These are phyloP conservation scores for Gonioctena quinquepunctata DNA, from an alignment of 1,140 invertebrate species.

Conservation along the genomic window DNA sequence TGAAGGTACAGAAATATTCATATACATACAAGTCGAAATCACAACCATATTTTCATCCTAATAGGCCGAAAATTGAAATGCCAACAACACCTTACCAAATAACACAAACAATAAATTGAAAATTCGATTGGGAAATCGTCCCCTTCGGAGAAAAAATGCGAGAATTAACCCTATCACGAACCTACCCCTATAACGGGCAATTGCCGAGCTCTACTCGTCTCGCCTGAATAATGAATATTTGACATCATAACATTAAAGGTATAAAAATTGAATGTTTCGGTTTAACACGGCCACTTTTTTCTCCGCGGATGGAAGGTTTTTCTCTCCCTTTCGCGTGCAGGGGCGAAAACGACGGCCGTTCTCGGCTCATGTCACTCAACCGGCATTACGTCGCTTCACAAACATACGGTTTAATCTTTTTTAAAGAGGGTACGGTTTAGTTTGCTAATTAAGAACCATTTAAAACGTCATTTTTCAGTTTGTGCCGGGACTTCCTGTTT, in stretches of 20 bases:
- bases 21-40: no score
- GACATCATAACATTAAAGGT: slow-evolving; percentile 41
- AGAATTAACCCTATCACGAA: not conserved
- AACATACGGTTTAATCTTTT: slow-evolving; percentile 56
- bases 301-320: slow-evolving; percentile 5
- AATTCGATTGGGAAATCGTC: no score
- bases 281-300: slow-evolving; percentile 44
- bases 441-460: slow-evolving; percentile 56
- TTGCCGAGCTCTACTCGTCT: not conserved
- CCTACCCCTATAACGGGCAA: slow-evolving; percentile 6
- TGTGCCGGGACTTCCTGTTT: not conserved
- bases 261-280: slow-evolving; percentile 42
- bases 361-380: slow-evolving; percentile 51
- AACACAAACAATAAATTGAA: no score
- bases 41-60: no score
- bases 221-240: slow-evolving; percentile 25
- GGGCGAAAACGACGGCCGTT: slow-evolving; percentile 32
- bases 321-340: slow-evolving; percentile 26
- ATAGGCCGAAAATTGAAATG: no score
- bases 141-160: not conserved
- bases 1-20: no score
- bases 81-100: no score
- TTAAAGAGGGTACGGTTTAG: slow-evolving; percentile 53
- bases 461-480: slow-evolving; percentile 54
- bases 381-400: slow-evolving; percentile 53